Evolutionary conservation across 2,888 invertebrate species (phyloP).

Genomic region (Brachycybe producta): DNA sequence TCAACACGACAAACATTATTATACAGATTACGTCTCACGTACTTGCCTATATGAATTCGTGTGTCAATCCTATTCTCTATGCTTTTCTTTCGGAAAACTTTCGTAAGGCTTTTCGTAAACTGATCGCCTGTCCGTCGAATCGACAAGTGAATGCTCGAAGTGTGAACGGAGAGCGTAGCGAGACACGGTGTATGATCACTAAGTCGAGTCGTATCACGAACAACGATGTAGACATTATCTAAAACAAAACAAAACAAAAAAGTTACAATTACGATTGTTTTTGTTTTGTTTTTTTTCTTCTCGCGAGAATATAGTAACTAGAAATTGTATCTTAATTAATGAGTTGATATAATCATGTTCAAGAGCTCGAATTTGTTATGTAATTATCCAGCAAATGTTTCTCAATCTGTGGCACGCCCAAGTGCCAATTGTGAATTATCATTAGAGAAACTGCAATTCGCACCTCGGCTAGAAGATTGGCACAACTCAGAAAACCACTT

Average conservation of each 20-base stretch:
- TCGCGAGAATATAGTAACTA: no score
- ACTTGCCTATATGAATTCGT: constrained; percentile 83
- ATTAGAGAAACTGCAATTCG: no score
- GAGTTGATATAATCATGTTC: no score
- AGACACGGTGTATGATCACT: constrained; percentile 15
- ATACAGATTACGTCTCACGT: constrained; percentile 66
- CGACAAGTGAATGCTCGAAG: constrained; percentile 2
- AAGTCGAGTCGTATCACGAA: constrained; percentile 8
- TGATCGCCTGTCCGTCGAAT: constrained; percentile 29
- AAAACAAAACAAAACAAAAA: neutral
- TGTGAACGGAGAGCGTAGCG: constrained; percentile 17
- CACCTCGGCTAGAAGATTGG: no score
- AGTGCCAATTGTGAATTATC: no score
- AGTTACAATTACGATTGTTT: neutral
- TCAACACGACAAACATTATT: constrained; percentile 50
- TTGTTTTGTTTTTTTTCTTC: neutral
- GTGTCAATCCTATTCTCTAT: constrained; percentile 87
- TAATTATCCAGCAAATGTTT: no score
- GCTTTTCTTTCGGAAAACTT: constrained; percentile 90
- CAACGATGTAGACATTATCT: constrained; percentile 15
- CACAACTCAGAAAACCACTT: no score
- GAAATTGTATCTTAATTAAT: no score
- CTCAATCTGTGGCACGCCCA: no score
- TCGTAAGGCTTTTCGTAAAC: constrained; percentile 61
- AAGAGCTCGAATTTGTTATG: no score